Conservation (phyloP, 1,140 invertebrate species). For the Sarcophaga bullata region DNA sequence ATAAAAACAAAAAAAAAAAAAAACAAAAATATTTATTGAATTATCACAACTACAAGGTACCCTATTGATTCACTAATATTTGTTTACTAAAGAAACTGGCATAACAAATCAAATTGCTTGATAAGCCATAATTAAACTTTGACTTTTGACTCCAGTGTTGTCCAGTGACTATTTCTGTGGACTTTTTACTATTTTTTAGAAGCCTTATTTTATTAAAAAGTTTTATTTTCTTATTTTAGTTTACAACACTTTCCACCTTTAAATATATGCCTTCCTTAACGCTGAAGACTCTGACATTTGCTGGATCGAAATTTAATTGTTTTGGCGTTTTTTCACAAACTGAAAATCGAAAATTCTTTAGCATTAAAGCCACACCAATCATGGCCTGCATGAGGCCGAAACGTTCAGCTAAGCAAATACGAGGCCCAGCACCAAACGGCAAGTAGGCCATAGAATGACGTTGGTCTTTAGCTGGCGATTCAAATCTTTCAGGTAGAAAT, state of each 20-base stretch:
- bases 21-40: too few species aligned
- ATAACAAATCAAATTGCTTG: not conserved
- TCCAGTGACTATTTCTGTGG: too few species aligned
- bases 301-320: constrained; percentile 16
- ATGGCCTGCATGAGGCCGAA: constrained; percentile 65
- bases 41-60: too few species aligned
- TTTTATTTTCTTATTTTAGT: too few species aligned
- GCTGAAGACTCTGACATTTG: not conserved
- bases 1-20: too few species aligned
- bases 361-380: constrained; percentile 53
- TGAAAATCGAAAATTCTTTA: constrained; percentile 55
- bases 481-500: constrained; percentile 75
- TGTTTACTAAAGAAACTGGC: too few species aligned
- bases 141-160: too few species aligned
- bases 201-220: too few species aligned
- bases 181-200: too few species aligned
- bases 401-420: constrained; percentile 67
- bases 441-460: constrained; percentile 66
- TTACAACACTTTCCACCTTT: not conserved
- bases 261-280: constrained; percentile 22
- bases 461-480: constrained; percentile 65
- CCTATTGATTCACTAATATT: too few species aligned
- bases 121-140: not conserved
- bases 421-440: constrained; percentile 67
- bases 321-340: constrained; percentile 57